These are phyloP conservation scores for Myotis pilosus DNA, from an alignment of 2,797 vertebrate genomes.

Conservation along the genomic window DNA sequence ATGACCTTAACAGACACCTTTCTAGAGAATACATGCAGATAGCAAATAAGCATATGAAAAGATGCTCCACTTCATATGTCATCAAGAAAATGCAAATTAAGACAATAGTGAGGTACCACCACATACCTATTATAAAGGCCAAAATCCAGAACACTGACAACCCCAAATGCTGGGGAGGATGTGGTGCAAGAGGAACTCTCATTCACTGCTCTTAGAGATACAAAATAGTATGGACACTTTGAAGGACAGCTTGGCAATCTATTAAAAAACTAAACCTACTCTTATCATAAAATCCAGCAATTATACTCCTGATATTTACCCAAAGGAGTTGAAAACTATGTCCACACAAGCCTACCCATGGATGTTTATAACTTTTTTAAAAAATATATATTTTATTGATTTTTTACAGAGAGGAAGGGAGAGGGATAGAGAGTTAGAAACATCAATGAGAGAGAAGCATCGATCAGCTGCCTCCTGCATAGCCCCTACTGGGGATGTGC, in stretches of 20 bases:
- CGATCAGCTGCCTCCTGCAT: no score
- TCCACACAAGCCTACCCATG: not conserved
- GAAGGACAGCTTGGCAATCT: not conserved
- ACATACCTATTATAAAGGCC: not conserved
- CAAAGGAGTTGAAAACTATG: not conserved
- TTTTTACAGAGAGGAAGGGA: no score
- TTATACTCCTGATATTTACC: not conserved
- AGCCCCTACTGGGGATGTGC: no score
- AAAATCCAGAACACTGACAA: not conserved
- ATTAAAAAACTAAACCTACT: not conserved
- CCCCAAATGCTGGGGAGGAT: no score
- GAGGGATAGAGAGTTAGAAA: no score
- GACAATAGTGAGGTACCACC: not conserved
- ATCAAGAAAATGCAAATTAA: not conserved
- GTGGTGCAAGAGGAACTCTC: not conserved
- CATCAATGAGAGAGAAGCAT: no score
- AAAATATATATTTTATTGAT: no score
- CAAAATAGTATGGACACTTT: not conserved
- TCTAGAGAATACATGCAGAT: not conserved
- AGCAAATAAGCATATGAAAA: not conserved
- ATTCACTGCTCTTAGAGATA: not conserved
- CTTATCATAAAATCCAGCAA: not conserved
- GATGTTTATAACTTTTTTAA: not conserved
- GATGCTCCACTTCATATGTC: not conserved
- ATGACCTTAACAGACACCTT: not conserved